Evolutionary conservation across 1,140 invertebrate species (phyloP).

Genomic region (Bombus haemorrhoidalis): DNA sequence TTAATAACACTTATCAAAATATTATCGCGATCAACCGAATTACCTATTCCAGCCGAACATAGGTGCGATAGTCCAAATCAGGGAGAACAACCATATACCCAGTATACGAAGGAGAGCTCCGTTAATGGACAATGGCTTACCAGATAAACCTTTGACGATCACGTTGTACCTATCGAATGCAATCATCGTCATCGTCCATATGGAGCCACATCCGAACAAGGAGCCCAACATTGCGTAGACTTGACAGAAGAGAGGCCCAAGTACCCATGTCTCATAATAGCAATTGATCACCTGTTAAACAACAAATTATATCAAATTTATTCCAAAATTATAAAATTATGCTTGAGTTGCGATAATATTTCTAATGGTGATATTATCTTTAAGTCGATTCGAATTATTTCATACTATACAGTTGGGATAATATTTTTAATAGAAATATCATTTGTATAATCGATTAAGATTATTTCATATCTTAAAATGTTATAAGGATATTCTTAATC

Average conservation of each 20-base stretch:
- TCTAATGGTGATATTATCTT: background rate
- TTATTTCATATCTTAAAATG: background rate
- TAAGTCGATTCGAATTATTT: background rate
- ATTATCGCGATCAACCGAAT: background rate
- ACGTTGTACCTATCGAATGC: conserved; percentile 93
- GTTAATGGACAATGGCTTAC: conserved; percentile 87
- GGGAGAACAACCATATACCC: conserved; percentile 87
- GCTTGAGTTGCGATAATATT: background rate
- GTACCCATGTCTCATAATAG: conserved; percentile 93
- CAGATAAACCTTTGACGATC: conserved; percentile 91
- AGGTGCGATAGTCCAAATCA: conserved; percentile 88
- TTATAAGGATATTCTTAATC: background rate
- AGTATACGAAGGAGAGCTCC: conserved; percentile 87
- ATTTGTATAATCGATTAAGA: no score
- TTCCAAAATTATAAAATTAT: no score
- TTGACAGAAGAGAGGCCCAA: conserved; percentile 92
- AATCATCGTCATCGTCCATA: conserved; percentile 93
- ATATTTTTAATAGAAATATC: no score
- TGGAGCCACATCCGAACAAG: conserved; percentile 90
- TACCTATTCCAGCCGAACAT: conserved; percentile 92
- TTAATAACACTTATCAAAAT: background rate
- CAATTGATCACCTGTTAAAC: conserved; percentile 88
- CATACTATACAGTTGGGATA: no score
- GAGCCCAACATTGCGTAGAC: conserved; percentile 91
- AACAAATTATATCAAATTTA: background rate